A percentile compares a stretch with the other conserved stretches of the same genome.
These are phyloP conservation scores for Pseudopleuronectes americanus DNA, from an alignment of 2,797 vertebrate genomes.

Conservation along the genomic window DNA sequence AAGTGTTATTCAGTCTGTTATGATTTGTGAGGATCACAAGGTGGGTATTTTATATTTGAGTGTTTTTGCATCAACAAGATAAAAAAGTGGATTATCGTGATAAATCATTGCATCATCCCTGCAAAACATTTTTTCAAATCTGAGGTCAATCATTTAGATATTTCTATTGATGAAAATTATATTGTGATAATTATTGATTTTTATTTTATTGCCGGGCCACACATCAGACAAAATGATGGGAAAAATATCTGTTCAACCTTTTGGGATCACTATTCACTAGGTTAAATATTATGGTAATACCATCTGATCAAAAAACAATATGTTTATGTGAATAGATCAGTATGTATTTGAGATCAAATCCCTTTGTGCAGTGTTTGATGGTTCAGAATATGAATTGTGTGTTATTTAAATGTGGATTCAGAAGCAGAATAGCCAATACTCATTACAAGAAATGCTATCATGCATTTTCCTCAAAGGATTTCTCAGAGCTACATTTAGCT, in stretches of 20 bases:
- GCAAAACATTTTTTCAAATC: no score
- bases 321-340: not conserved
- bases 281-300: conserved; percentile 9
- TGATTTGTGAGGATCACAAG: conserved; percentile 18
- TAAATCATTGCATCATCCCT: no score
- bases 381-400: no score
- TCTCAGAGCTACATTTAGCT: not conserved
- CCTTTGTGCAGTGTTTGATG: no score
- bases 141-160: no score
- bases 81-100: no score
- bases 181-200: no score
- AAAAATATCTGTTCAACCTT: not conserved
- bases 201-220: no score
- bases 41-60: conserved; percentile 9
- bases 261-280: not conserved
- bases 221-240: not conserved
- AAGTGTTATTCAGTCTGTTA: conserved; percentile 13
- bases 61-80: not conserved
- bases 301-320: not conserved
- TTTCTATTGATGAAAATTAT: no score
- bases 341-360: not conserved
- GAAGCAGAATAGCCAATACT: not conserved
- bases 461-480: not conserved
- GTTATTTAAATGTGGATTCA: not conserved
- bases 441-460: no score